Evolutionary conservation across 2,113 vertebrate genomes (phyloP).

Genomic region (Pandion haliaetus): DNA sequence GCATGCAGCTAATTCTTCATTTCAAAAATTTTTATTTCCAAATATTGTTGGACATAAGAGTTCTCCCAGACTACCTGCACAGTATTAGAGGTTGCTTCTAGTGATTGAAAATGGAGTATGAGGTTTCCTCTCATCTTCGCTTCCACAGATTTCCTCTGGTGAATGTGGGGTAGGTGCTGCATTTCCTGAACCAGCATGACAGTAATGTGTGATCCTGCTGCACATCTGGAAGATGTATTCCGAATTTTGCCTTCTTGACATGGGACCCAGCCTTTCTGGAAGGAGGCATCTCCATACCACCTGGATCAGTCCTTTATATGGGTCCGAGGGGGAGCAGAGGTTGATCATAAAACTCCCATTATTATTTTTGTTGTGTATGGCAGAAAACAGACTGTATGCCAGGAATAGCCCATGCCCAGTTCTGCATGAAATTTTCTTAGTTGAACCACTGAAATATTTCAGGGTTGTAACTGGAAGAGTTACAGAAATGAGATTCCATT

Average conservation of each 20-base stretch:
- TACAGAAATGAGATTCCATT: not conserved
- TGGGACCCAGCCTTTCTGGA: not conserved
- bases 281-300: not conserved
- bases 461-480: not conserved
- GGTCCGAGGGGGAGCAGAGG: accelerated
- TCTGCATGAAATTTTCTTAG: not conserved
- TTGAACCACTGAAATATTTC: not conserved
- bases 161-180: not conserved
- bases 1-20: not conserved
- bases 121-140: not conserved
- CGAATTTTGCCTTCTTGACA: not conserved
- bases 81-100: not conserved
- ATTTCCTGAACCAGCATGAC: not conserved
- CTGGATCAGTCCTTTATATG: not conserved
- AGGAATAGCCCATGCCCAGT: not conserved
- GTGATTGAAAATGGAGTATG: not conserved
- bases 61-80: not conserved
- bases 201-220: not conserved
- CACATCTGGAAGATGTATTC: not conserved
- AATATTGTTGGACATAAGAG: not conserved
- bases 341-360: not conserved
- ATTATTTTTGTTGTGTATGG: not conserved
- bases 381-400: not conserved
- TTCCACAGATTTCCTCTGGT: not conserved
- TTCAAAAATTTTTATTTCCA: not conserved